A percentile compares a stretch with the other conserved stretches of the same genome.
Evolutionary conservation across 2,888 invertebrate species (phyloP).

Genomic region (Phoronis australis): DNA sequence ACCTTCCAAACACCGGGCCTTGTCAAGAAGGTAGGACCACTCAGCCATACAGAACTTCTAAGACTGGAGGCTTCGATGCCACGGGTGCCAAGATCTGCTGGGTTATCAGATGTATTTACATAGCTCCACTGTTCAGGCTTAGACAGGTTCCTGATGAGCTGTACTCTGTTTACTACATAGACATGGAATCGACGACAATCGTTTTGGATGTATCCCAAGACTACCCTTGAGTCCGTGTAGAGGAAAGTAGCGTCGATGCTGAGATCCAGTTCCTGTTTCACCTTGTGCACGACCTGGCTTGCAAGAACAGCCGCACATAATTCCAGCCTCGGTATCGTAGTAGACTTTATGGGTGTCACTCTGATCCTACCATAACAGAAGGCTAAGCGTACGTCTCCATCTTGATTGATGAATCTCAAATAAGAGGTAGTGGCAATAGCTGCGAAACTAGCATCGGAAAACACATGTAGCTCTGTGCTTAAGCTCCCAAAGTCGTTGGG

Average conservation of each 20-base stretch:
- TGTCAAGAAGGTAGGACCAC: slow-evolving; percentile 5
- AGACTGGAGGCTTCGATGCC: slow-evolving; percentile 2
- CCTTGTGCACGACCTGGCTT: slow-evolving; percentile 3
- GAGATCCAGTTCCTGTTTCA: slow-evolving; percentile 2
- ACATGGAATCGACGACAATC: slow-evolving; percentile 11
- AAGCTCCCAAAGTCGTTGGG: not conserved
- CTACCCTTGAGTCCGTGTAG: slow-evolving; percentile 16
- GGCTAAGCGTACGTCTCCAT: slow-evolving; percentile 1
- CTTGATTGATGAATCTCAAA: slow-evolving; percentile 1
- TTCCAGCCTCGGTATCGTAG: slow-evolving; percentile 12
- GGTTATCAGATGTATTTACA: slow-evolving; percentile 10
- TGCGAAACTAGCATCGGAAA: slow-evolving; percentile 3
- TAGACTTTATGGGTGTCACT: slow-evolving; percentile 9
- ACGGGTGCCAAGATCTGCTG: slow-evolving; percentile 12
- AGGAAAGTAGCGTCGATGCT: slow-evolving; percentile 1
- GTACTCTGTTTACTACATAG: slow-evolving; percentile 16
- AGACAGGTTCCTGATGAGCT: slow-evolving; percentile 7
- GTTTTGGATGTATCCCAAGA: slow-evolving; percentile 15
- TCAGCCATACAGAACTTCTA: slow-evolving; percentile 5
- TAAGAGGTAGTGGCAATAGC: slow-evolving; percentile 5
- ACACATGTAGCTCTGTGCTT: slow-evolving; percentile 6
- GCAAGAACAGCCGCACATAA: slow-evolving; percentile 13
- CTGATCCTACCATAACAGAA: slow-evolving; percentile 7
- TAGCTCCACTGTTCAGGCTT: slow-evolving; percentile 11
- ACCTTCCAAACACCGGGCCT: not conserved